These are phyloP conservation scores for Centroberyx gerrardi DNA, from an alignment of 2,797 vertebrate species.

Conservation along the genomic window DNA sequence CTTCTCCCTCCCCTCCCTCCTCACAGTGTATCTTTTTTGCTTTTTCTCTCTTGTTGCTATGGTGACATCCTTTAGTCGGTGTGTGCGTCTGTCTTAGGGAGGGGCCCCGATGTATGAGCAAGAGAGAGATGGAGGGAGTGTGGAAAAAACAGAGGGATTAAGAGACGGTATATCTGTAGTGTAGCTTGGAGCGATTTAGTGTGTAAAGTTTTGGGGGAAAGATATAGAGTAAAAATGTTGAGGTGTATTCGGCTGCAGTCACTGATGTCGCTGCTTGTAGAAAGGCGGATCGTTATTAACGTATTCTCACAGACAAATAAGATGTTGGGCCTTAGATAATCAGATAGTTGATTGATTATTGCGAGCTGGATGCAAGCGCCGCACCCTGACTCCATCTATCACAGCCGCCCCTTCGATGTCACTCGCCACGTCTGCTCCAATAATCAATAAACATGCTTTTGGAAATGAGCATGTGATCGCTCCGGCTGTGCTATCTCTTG, in stretches of 20 bases:
- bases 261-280: neutral
- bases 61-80: conserved; percentile 80
- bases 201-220: conserved; percentile 19
- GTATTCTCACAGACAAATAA: neutral
- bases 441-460: conserved; percentile 55
- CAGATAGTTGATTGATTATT: conserved; percentile 29
- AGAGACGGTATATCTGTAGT: conserved; percentile 34
- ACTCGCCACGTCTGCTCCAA: conserved; percentile 8
- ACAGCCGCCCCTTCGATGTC: conserved; percentile 14
- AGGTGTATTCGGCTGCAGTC: neutral
- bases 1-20: conserved; percentile 55
- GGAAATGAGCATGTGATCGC: conserved; percentile 9
- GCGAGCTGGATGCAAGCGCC: conserved; percentile 35
- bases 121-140: conserved; percentile 58
- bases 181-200: conserved; percentile 2
- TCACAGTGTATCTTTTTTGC: conserved; percentile 30
- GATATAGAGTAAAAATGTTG: neutral
- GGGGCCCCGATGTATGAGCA: conserved; percentile 76
- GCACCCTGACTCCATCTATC: conserved; percentile 62
- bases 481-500: conserved; percentile 19
- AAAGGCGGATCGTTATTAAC: neutral
- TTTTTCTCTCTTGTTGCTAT: conserved; percentile 85
- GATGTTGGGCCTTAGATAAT: neutral
- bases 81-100: conserved; percentile 75
- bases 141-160: conserved; percentile 27